Evolutionary conservation across 2,113 vertebrate genomes (phyloP).

Genomic region (Glaucidium brasilianum): DNA sequence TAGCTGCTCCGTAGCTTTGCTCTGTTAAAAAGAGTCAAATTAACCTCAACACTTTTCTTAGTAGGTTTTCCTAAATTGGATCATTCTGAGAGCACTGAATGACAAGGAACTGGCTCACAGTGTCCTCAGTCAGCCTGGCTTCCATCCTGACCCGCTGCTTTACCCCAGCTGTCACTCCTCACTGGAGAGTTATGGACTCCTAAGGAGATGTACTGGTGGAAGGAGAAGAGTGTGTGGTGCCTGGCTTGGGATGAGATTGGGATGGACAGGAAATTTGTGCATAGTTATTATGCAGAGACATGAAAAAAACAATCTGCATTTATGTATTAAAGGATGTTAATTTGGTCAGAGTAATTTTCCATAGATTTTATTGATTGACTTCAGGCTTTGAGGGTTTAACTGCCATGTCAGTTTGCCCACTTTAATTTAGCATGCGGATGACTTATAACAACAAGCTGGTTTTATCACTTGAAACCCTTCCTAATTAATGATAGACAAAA

Average conservation of each 20-base stretch:
- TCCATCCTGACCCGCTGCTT: not conserved
- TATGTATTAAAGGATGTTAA: constrained; percentile 29
- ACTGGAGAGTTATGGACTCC: not conserved
- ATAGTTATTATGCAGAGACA: not conserved
- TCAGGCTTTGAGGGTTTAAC: constrained; percentile 52
- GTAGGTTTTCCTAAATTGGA: not conserved
- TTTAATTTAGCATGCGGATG: constrained; percentile 59
- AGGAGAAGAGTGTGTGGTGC: not conserved
- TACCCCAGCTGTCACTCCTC: not conserved
- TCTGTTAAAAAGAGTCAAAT: not conserved
- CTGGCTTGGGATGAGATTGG: not conserved
- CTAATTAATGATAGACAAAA: constrained; percentile 61
- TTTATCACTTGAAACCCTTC: constrained; percentile 53
- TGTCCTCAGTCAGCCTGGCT: not conserved
- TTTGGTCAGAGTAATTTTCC: constrained; percentile 52
- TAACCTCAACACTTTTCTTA: not conserved
- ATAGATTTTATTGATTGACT: constrained; percentile 62
- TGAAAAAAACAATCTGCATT: not conserved
- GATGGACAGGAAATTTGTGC: not conserved
- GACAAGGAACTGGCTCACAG: not conserved
- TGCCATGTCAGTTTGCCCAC: constrained; percentile 29
- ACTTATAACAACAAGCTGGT: constrained; percentile 46
- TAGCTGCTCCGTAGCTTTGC: not conserved
- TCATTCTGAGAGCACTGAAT: not conserved
- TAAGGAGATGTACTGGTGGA: not conserved